Evolutionary conservation across 92 coral and sea anemone genomes (phyloP), one percentile per base, ranked within the genome.

Genomic region (Heteractis magnifica): DNA sequence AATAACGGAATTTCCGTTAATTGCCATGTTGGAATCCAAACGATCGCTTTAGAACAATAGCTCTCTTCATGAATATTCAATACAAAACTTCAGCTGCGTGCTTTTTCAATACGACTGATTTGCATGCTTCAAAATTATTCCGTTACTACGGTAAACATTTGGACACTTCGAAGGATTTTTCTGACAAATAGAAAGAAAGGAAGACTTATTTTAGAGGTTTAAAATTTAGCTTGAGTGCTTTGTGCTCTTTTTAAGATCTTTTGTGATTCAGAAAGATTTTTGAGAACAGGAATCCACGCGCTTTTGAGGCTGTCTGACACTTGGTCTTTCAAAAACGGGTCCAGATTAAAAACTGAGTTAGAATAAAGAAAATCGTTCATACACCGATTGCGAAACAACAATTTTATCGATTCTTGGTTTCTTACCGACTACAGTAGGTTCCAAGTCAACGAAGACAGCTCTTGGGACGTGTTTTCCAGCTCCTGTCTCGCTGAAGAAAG

Each of bases 401-500:
- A 16, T 6, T 4, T 62, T 6, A 16, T 16, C 8, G 70, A 16
- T 62, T 16, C 18, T 16, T 16, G 70, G 9, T 62, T 62, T 62
- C 88, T 71, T 78, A 85, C 88, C 88, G 71, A 85, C 78, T 53
- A 90, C 94, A 71, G 91, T 90, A 56, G 94, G 94, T 52, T 90
- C 94, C 75, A 90, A 76, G 84, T 90, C 94, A 48, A 87, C 83
- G 53, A 90, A 90, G 23, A 90, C 94, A 52, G 94, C 91, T 72
- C 94, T 84, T 44, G 94, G 94, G 5, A 90, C 94, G 81, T 90
- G 94, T 73, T 90, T 90, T 53, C 94, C 94, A 13, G 94, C 89
- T 8, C 91, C 94, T n/a, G 97, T 92, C 84, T 92, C 97, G 79
- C 97, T 92, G 87, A 92, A 92, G 88, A 92, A 92, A 70, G 97